Base-by-base conservation (phyloP, 2,113 vertebrate genomes). In the Symphodus melops region DNA sequence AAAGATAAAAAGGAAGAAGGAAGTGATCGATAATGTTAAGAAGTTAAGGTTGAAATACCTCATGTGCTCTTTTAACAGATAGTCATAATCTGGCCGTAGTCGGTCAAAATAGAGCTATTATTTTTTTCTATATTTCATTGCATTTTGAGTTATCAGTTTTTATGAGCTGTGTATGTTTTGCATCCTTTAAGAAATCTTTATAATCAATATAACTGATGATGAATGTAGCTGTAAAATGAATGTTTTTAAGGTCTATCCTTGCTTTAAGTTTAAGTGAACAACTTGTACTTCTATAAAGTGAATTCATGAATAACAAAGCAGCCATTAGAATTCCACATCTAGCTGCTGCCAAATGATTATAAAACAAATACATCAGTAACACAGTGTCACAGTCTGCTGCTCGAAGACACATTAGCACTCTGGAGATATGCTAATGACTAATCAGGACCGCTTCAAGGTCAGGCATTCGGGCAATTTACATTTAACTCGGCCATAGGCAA, bases 371-470 rank as follows among this genome's bases (percentile, higher is more conserved):
- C 5, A 60, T 41, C 21, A 21, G 55, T 72, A 56, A 63, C 70
- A 60, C 73, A 52, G 33, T 44, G 59, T 72, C 75, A 75, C 37
- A 53, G 53, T 65, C 11, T 14, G n/a, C 39, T 72, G 60, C 68
- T 71, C 12, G 21, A 76, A 59, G 81, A 82, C 58, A 52, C 25
- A 70, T 75, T 54, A 44, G 21, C 37, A 39, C 59, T 79, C 63
- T 75, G 55, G 68, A 79, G 72, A 80, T 72, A 80, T 84, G 78
- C 61, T 88, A 86, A 87, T 82, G 48, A 81, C 75, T 82, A 77
- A 86, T 77, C 69, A 79, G 71, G 51, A 55, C 37, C 23, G 66
- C 64, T 83, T 79, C 80, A 86, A 88, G 82, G 89, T 88, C 82
- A 85, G 60, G 53, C 51, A 36, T 44, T 81, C 11, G 2, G n/a